These are phyloP conservation scores for Halocynthia roretzi DNA, from an alignment of 23 tunicate genomes.

Conservation along the genomic window DNA sequence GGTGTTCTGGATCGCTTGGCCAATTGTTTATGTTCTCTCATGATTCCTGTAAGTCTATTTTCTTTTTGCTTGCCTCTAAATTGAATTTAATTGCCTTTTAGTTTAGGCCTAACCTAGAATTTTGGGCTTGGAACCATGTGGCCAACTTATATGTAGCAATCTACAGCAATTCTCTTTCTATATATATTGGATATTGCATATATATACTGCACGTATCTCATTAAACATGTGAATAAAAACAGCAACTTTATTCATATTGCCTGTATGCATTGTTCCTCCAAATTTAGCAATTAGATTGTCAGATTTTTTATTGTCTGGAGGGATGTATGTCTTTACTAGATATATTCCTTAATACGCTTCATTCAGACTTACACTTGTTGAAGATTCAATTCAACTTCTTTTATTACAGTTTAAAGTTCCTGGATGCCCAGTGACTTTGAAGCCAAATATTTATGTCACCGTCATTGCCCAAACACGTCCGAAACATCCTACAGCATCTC, in stretches of 20 bases:
- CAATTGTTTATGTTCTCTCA: conserved; percentile 46
- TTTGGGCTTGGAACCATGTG: not conserved
- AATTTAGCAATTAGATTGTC: no score
- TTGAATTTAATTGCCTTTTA: not conserved
- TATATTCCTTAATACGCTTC: no score
- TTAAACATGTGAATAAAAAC: not conserved
- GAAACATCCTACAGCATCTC: conserved; percentile 33
- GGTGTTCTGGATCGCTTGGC: conserved; percentile 40
- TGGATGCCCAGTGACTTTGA: not conserved
- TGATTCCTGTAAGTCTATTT: conserved; percentile 26
- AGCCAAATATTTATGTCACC: conserved; percentile 65
- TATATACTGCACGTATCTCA: not conserved
- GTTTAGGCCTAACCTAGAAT: not conserved
- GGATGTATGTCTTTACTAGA: no score
- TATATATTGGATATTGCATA: not conserved
- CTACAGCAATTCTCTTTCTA: not conserved
- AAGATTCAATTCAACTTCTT: no score
- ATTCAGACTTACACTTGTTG: no score
- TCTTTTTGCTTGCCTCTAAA: conserved; percentile 27
- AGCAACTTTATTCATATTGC: no score
- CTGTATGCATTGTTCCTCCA: no score
- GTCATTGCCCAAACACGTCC: conserved; percentile 59
- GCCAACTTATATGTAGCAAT: not conserved
- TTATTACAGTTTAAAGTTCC: conserved; percentile 16
- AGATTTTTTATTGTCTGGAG: no score